Conservation (phyloP, 2,888 invertebrate species). For the Caenorhabditis wallacei region DNA sequence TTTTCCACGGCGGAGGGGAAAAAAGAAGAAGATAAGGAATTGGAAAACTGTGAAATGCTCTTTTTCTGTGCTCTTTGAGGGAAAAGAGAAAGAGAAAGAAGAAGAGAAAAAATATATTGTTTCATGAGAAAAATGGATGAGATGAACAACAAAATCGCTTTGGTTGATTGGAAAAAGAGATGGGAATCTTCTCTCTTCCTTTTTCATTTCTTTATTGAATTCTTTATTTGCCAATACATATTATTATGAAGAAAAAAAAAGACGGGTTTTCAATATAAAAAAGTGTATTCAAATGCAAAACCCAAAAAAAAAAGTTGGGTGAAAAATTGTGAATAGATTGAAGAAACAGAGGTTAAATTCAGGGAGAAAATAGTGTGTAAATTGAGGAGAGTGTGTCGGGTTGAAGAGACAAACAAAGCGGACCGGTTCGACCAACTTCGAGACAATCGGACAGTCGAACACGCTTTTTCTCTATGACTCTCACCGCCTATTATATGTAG, state of each 20-base stretch:
- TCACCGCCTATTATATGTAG: not conserved
- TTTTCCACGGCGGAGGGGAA: not conserved
- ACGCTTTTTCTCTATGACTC: slow-evolving; percentile 34
- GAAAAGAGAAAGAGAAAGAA: not conserved
- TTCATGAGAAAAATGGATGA: slow-evolving; percentile 2
- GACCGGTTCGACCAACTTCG: slow-evolving; percentile 59
- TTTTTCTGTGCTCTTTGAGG: not conserved
- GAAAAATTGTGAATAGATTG: not conserved
- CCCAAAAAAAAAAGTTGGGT: not conserved
- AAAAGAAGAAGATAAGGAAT: not conserved
- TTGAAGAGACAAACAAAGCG: slow-evolving; percentile 53
- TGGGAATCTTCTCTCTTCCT: slow-evolving; percentile 6
- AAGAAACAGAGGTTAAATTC: not conserved
- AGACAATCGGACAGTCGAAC: slow-evolving; percentile 37
- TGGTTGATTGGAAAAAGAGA: slow-evolving; percentile 47
- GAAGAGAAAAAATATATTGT: slow-evolving; percentile 7
- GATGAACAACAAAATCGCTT: slow-evolving; percentile 42
- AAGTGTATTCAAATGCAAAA: not conserved
- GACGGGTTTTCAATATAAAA: not conserved
- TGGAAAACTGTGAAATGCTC: slow-evolving; percentile 4
- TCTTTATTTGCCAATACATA: not conserved
- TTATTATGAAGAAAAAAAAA: not conserved
- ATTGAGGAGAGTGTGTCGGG: slow-evolving; percentile 6
- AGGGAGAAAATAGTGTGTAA: slow-evolving; percentile 16
- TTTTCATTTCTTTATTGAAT: slow-evolving; percentile 6